Evolutionary conservation across 2,113 vertebrate genomes (phyloP), one percentile per base, ranked within the genome.

Genomic region (Rhinichthys klamathensis): DNA sequence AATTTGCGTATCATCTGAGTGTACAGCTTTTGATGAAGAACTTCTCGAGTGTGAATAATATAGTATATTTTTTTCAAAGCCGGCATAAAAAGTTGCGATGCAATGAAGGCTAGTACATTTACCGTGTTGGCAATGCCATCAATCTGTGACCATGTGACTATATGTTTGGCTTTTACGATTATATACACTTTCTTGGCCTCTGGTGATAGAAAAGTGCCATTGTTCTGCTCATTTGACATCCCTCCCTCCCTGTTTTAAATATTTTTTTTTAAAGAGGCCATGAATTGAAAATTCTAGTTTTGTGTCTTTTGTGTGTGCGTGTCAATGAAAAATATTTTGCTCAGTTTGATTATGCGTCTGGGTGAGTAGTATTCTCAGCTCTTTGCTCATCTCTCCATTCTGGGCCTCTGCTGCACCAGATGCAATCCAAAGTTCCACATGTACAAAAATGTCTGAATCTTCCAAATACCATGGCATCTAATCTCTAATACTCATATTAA

Each of bases 311-410:
- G 30, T 16, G 38, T 51, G 12, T 75, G 44, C 9, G n/a, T 51
- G 25, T 27, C 8, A 49, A 44, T 32, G 16, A 18, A 76, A 54
- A 76, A 54, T 46, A 74, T 46, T 49, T 15, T 25, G n/a, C 6
- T 74, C n/a, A 73, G 8, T 76, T 76, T 54, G 49, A 54, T 35
- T 35, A 12, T 15, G 2, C 0, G 2, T 25, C 70, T 73, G 23
- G 41, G n/a, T 73, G 72, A 21, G 7, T 76, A 25, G 46, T 46
- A 32, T 51, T 54, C 74, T 76, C 74, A 76, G 49, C 27, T 76
- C 4, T 76, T 16, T 49, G 44, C 46, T 76, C 46, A 54, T 16
- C 49, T 76, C 27, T 54, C 49, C 74, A 76, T 76, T n/a, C 74
- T 76, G 74, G 74, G 4, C 27, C 4, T 27, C 4, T 32, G 15